Evolutionary conservation across 2,888 invertebrate genomes (phyloP), one percentile per base, ranked within the genome.

Genomic region (Noctua janthe): DNA sequence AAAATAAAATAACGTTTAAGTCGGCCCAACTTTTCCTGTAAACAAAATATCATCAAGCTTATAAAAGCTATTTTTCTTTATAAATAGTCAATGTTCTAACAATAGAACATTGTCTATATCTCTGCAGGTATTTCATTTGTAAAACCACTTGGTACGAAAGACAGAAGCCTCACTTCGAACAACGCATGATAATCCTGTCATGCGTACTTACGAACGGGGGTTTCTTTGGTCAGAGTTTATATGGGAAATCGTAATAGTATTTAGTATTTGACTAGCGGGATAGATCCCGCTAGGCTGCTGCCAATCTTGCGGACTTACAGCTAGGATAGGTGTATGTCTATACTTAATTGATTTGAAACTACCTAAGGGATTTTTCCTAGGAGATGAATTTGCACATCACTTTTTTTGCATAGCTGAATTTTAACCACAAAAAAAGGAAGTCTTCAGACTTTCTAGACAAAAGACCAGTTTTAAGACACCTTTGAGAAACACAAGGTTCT

Each of bases 21-120:
- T 80, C 49, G 66, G 13, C n/a, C n/a, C 29, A 74, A 75, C 29
- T 75, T 72, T 80, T 71, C 29, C 51, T 78, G 66, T 75, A 81
- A 71, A 83, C 74, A 80, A 67, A 72, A 82, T 74, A 78, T 82
- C 82, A 81, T 71, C 64, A 71, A 49, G 76, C 56, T 51, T 67
- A 71, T 74, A 75, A 69, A 77, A 74, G 74, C 71, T 59, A 74
- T 80, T 81, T 88, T 82, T 78, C 80, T 83, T 84, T 81, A 76
- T 76, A 88, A 86, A 83, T 82, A 83, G 82, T 71, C 83, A 80
- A 81, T 85, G 84, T 85, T 90, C 78, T 77, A 84, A 89, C 89
- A 88, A 89, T 86, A 81, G 79, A 82, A 82, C 74, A 74, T 76
- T 82, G 80, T 72, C 76, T 83, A 85, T 86, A 86, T 56, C 83